phyloP scores from a whole-genome alignment of 2,113 vertebrate species.

The Echinops telfairi region DNA sequence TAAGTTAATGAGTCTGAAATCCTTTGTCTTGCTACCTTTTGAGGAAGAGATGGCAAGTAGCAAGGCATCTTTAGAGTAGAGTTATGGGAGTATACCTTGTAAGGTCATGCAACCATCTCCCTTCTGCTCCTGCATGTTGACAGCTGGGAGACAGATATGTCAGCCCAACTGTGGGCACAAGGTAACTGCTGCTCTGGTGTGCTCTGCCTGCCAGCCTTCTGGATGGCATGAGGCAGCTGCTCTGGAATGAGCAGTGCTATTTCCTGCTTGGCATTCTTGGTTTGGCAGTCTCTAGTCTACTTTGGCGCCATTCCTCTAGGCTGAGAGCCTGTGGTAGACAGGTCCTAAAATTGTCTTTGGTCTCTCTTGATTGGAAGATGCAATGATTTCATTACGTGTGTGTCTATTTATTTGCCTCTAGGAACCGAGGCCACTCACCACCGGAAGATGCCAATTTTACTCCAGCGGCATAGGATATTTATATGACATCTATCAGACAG shows the following conservation, averaged over 20 bases:
- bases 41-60: neutral
- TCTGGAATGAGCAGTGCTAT: neutral
- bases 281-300: no score
- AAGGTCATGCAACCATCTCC: neutral
- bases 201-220: no score
- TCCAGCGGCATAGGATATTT: conserved; percentile 89
- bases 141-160: no score
- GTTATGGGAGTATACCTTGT: neutral
- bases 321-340: neutral
- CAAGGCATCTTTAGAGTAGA: neutral
- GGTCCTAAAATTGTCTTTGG: neutral
- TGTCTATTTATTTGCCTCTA: conserved; percentile 79
- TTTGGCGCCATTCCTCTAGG: neutral
- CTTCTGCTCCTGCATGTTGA: neutral
- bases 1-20: neutral
- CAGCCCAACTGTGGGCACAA: neutral
- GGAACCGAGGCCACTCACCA: conserved; percentile 92
- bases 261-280: neutral
- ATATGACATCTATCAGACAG: conserved; percentile 92
- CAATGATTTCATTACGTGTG: fast-evolving
- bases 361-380: neutral
- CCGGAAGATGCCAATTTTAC: conserved; percentile 93
- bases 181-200: no score
- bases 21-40: neutral
- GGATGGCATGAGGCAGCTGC: neutral